Evolutionary conservation across 2,888 invertebrate genomes (phyloP), one percentile per base, ranked within the genome.

Genomic region (Drosophila kanekoi): DNA sequence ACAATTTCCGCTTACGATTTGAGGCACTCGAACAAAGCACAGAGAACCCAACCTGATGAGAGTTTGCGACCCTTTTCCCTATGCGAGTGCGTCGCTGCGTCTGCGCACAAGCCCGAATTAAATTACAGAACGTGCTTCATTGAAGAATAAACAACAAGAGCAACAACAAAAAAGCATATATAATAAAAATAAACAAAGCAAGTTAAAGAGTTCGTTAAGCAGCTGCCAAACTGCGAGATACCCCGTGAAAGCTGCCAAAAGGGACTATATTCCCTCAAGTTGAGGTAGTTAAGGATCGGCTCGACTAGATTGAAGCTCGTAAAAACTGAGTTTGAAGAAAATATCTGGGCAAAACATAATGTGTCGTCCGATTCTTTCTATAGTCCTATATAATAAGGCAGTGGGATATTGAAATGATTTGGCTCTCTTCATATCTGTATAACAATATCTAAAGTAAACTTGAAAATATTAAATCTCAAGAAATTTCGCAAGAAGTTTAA

Each of bases 1-100:
- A 84, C 85, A 87, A 85, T 84, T 85, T 85, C 85, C 85, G 85
- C 73, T 85, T 67, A 80, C 88, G 76, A 86, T 80, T 86, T 71
- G 69, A 72, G 65, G 72, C 74, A 79, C 77, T 82, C 77, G 62
- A 68, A 59, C 43, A 57, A 54, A 60, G 57, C 44, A 64, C 65
- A 63, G 58, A 63, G 58, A 54, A 43, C 60, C 61, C 73, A 87
- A 77, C 79, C 79, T 75, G 78, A 78, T 56, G 72, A 70, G 79
- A 49, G 65, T 70, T 28, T 63, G 62, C 73, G 69, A 66, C 78
- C 78, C 73, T 72, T 75, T 67, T 43, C 16, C 37, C 20, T 28
- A 57, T 53, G 23, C 40, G 38, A 16, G 45, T 43, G 32, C 48
- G 79, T 48, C 38, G 80, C 23, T 81, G 81, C 81, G 87, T 65